Evolutionary conservation across 2,797 vertebrate genomes (phyloP).

Genomic region (Gambusia yucatana): DNA sequence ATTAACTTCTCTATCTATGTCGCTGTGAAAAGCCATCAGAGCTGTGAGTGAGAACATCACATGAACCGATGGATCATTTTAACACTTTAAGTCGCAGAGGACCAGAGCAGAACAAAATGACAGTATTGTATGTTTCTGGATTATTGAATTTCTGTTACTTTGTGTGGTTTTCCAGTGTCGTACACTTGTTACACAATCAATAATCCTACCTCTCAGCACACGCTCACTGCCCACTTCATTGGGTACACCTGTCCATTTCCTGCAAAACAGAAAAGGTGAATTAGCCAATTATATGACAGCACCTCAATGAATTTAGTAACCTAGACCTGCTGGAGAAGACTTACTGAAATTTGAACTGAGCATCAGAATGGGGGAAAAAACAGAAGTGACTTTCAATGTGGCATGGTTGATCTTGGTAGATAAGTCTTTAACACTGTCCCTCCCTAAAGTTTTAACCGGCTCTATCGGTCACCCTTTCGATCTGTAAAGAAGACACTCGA

Average conservation of each 20-base stretch:
- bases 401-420: background rate
- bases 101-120: background rate
- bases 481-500: too few relatives aligned
- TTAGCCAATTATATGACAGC: background rate
- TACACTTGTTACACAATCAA: background rate
- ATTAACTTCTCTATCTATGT: background rate
- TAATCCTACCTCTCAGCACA: background rate
- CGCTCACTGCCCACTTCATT: background rate
- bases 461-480: too few relatives aligned
- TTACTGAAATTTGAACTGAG: background rate
- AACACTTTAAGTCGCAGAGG: background rate
- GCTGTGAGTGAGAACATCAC: background rate
- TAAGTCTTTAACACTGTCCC: too few relatives aligned
- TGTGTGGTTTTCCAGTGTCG: background rate
- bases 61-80: background rate
- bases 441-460: too few relatives aligned
- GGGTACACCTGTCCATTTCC: background rate
- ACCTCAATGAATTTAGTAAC: background rate
- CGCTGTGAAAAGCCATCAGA: background rate
- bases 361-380: background rate
- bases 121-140: background rate
- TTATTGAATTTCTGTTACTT: background rate
- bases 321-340: background rate
- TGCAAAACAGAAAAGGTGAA: background rate
- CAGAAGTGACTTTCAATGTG: background rate